These are phyloP conservation scores for Isichthys henryi DNA, from an alignment of 2,113 vertebrate genomes.

Conservation along the genomic window DNA sequence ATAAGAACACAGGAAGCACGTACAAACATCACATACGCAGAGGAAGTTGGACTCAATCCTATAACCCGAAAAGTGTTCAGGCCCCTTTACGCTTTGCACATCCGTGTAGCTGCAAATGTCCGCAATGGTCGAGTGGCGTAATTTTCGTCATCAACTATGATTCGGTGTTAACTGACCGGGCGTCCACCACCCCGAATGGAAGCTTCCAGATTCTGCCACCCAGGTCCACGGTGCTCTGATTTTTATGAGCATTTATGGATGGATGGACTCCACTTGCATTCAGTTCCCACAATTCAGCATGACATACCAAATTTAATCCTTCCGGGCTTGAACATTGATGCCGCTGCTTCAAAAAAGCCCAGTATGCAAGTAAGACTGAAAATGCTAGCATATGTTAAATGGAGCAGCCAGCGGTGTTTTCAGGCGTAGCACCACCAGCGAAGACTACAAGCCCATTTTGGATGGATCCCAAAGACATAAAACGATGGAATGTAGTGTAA, in stretches of 20 bases:
- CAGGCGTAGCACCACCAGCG: background rate
- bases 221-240: background rate
- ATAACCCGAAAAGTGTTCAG: background rate
- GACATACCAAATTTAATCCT: background rate
- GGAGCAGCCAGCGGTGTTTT: background rate
- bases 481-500: constrained; percentile 16
- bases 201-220: background rate
- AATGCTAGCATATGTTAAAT: background rate
- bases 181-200: background rate
- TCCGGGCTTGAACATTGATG: background rate
- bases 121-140: background rate
- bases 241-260: background rate
- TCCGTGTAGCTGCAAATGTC: background rate
- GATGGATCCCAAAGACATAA: constrained; percentile 21
- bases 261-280: background rate
- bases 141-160: background rate
- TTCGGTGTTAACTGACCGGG: background rate
- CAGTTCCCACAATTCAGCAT: background rate
- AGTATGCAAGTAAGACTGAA: background rate
- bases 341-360: background rate
- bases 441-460: constrained; percentile 1
- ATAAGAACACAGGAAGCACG: background rate
- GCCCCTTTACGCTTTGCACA: background rate
- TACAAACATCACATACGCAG: background rate
- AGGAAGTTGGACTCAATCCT: background rate